Base-by-base conservation (phyloP, 2,888 invertebrate genomes). In the Melieria omissa region DNA sequence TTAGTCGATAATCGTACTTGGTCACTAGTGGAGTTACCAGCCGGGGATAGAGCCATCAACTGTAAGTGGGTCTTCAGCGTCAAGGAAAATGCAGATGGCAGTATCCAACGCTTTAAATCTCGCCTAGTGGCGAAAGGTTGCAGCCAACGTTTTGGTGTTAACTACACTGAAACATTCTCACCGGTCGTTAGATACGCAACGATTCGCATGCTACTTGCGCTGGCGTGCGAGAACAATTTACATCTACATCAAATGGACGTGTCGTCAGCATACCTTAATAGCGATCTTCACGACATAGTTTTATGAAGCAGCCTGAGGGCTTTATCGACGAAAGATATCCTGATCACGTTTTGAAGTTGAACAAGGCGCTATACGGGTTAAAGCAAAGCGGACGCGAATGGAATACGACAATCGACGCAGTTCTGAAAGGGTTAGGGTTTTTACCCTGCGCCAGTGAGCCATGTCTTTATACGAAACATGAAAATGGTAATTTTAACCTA, bases 221-320 rank as follows among this genome's bases (percentile, higher is more conserved):
- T 77, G 8, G 74, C 76, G n/a, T 73, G 54, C 3, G 75, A 76
- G 62, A 55, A 68, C 16, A 58, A 75, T 42, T 10, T 76, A 41
- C 57, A 74, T 16, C 16, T 76, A 16, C 74, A 76, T 52, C 77
- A 78, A 61, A 67, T 77, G 57, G 74, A 76, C 46, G 75, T 77
- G 3, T 74, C 67, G n/a, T 70, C 74, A 47, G 78, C 76, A 0
- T 78, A 76, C 70, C 42, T 77, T 4, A 73, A 78, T 42, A 72
- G 76, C 10, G 71, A 73, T 4, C 52, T 76, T 10, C 57, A 8
- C 45, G 74, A 77, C 8, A 57, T 49, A 4, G 52, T 78, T 6
- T 67, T 54, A 77, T 76, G 77, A 62, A 64, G n/a, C 74, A 77
- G 54, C 77, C 76, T n/a, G 49, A 57, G 29, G 9, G 9, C 3